phyloP scores from a whole-genome alignment of 2,888 invertebrate species.

The Athrips mouffetella region DNA sequence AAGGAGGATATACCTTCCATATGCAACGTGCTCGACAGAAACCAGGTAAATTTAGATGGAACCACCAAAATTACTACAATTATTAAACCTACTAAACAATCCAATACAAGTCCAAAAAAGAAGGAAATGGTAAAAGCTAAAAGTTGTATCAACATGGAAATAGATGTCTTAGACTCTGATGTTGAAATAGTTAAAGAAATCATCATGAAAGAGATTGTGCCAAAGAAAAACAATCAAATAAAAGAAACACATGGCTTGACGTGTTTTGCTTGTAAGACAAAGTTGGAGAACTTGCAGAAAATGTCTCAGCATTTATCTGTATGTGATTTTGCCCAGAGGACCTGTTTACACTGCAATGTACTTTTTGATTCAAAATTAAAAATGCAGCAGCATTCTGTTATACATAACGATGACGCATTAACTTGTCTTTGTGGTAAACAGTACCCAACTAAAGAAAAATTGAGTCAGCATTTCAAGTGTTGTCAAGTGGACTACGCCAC shows the following conservation, averaged over 20 bases:
- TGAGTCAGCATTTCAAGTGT: slow-evolving; percentile 50
- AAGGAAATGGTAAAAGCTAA: slow-evolving; percentile 37
- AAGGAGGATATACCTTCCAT: slow-evolving; percentile 71
- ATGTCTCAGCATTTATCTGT: slow-evolving; percentile 58
- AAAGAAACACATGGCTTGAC: slow-evolving; percentile 38
- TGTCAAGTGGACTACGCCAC: slow-evolving; percentile 51
- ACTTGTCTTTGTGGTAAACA: slow-evolving; percentile 55
- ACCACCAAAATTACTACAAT: slow-evolving; percentile 34
- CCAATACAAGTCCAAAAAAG: slow-evolving; percentile 58
- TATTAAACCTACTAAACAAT: slow-evolving; percentile 42
- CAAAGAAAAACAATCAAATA: slow-evolving; percentile 33
- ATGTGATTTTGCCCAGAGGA: slow-evolving; percentile 57
- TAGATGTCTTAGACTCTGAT: slow-evolving; percentile 63
- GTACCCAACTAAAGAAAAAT: slow-evolving; percentile 46
- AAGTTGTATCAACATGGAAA: slow-evolving; percentile 54
- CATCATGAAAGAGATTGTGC: slow-evolving; percentile 48
- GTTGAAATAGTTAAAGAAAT: slow-evolving; percentile 59
- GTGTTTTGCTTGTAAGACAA: slow-evolving; percentile 62
- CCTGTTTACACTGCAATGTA: slow-evolving; percentile 55
- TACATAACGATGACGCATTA: slow-evolving; percentile 40
- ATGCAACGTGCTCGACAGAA: slow-evolving; percentile 63
- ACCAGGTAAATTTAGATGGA: slow-evolving; percentile 44
- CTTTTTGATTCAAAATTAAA: slow-evolving; percentile 62
- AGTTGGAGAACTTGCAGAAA: slow-evolving; percentile 50
- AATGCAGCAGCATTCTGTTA: slow-evolving; percentile 55